Evolutionary conservation across 2,888 invertebrate species (phyloP).

Genomic region (Uloborus plumipes): DNA sequence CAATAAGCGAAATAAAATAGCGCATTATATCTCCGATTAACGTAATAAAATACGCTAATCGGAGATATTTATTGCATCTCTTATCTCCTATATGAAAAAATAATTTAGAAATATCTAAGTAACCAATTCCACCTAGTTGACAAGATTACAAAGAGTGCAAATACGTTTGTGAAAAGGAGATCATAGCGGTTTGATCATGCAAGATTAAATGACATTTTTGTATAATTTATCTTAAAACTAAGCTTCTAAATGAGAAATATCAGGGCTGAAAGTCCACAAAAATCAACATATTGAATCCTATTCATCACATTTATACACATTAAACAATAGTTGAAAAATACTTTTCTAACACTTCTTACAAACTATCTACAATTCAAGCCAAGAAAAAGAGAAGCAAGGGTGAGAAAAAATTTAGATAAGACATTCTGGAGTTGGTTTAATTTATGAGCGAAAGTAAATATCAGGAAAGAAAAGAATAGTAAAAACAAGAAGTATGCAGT

Average conservation of each 20-base stretch:
- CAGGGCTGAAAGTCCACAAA: conserved; percentile 52
- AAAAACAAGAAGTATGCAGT: conserved; percentile 14
- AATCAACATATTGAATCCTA: neutral
- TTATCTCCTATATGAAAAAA: too few relatives aligned
- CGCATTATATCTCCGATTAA: too few relatives aligned
- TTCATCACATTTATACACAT: too few relatives aligned
- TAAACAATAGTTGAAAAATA: too few relatives aligned
- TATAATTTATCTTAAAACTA: neutral
- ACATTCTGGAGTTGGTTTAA: neutral
- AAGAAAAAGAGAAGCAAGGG: neutral
- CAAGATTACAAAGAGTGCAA: conserved; percentile 43
- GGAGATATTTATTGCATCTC: too few relatives aligned
- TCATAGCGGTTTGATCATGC: conserved; percentile 27
- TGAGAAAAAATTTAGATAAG: neutral
- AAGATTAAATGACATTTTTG: conserved; percentile 32
- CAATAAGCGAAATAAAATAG: too few relatives aligned
- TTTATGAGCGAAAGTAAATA: neutral
- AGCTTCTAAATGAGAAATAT: conserved; percentile 48
- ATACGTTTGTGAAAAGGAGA: conserved; percentile 33
- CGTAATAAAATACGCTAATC: too few relatives aligned
- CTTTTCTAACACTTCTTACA: too few relatives aligned
- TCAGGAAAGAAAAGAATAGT: neutral
- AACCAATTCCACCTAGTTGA: conserved; percentile 59
- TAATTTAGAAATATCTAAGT: too few relatives aligned
- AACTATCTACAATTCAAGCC: too few relatives aligned